Conservation (phyloP, 2,113 vertebrate genomes). For the Gavia stellata region DNA sequence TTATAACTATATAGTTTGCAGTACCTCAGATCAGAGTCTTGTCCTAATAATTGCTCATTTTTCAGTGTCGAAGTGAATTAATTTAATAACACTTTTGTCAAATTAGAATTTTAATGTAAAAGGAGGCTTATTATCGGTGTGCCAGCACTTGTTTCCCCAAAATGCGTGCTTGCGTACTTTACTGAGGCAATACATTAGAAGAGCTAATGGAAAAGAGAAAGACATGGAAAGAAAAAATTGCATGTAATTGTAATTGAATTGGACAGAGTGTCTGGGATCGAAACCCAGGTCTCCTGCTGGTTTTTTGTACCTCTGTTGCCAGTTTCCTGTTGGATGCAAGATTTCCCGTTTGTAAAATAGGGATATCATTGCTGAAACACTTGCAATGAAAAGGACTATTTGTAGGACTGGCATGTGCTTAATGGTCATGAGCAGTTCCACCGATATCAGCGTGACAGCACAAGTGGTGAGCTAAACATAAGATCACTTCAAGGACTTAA, state of each 20-base stretch:
- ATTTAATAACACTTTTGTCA: constrained; percentile 24
- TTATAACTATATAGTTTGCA: not conserved
- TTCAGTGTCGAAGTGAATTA: not conserved
- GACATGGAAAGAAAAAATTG: not conserved
- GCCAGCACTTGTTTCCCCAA: not conserved
- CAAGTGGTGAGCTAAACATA: not conserved
- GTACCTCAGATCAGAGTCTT: not conserved
- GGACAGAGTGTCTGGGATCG: not conserved
- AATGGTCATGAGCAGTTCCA: not conserved
- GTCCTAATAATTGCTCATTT: not conserved
- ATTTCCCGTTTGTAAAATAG: not conserved
- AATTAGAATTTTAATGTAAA: constrained; percentile 20
- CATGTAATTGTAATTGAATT: too few species aligned
- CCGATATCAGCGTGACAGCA: not conserved
- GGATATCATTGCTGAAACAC: not conserved
- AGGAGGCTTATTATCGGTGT: not conserved
- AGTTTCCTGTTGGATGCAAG: not conserved
- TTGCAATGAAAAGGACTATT: not conserved
- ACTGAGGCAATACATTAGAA: not conserved
- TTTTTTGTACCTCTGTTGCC: not conserved
- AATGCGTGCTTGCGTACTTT: not conserved
- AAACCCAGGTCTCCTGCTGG: not conserved
- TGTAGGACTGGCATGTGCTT: not conserved
- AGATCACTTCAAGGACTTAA: not conserved
- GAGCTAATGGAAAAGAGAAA: not conserved